Base-by-base conservation (phyloP, 2,888 invertebrate species). In the Scaptomyza cyrtandrae region DNA sequence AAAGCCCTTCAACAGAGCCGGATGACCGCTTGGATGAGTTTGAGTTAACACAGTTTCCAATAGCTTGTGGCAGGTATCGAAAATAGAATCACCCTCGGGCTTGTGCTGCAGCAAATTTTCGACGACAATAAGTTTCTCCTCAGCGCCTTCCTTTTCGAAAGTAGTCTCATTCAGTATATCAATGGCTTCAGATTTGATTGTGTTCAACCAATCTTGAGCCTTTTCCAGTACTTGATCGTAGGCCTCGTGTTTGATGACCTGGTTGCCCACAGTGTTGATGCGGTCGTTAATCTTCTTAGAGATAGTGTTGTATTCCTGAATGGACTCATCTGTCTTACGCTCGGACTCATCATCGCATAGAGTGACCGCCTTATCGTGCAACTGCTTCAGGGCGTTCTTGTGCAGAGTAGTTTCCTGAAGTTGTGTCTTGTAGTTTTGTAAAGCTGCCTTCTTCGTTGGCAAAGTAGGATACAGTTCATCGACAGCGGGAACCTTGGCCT, bases 391-490 rank as follows among this genome's bases (percentile, higher is more conserved):
- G 77, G 98, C 96, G 64, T 95, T 96, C 88, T 96, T 96, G 89
- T 98, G 97, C 44, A 97, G 94, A 45, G 94, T 95, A 9, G 98
- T 96, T 91, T 98, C 98, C 92, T 98, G 97, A 37, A 96, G 94
- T 43, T 97, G 93, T 0, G 95, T 94, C 90, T 96, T 96, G 85
- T 95, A 96, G 45, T 95, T 94, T 85, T 98, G 97, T 2, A 98
- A 93, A 39, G 96, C 96, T 27, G 96, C 94, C 92, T 98, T 98
- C 93, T 98, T 98, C 81, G 98, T 97, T 1, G 96, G 95, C 52
- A 98, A 93, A 0, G 96, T 96, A 1, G 97, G 94, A 84, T 97
- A 95, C 4, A 97, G 92, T 75, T 95, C 95, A 56, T 95, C 93
- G 54, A 95, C 95, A 41, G 95, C 94, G 1, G 95, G 94, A 37